A percentile compares a stretch with the other conserved stretches of the same genome.
Evolutionary conservation across 2,888 invertebrate genomes (phyloP).

Genomic region (Philonicus albiceps): DNA sequence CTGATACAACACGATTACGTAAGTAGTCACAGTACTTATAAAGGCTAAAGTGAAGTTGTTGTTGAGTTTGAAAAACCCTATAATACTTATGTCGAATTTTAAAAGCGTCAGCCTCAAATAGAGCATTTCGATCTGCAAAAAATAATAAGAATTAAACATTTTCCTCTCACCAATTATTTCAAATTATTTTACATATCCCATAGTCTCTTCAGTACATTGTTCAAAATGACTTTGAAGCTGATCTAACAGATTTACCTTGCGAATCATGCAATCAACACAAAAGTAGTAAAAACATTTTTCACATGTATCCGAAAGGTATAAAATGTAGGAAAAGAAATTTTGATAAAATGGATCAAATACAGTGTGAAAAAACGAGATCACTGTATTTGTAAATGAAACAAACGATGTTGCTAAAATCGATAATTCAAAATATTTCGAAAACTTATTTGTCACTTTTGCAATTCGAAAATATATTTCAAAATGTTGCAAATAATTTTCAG

Average conservation of each 20-base stretch:
- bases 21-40: neutral
- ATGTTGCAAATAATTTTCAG: neutral
- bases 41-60: neutral
- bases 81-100: neutral
- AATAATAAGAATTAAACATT: neutral
- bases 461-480: neutral
- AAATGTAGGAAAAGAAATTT: neutral
- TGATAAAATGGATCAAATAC: neutral
- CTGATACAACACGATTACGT: neutral
- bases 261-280: neutral
- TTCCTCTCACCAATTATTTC: neutral
- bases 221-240: neutral
- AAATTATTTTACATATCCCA: neutral
- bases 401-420: neutral
- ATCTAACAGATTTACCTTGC: neutral
- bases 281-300: neutral
- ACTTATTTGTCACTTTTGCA: neutral
- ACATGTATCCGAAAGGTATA: neutral
- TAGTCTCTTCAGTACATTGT: neutral
- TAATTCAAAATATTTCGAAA: neutral
- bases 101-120: neutral
- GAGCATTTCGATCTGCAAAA: neutral
- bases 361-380: neutral
- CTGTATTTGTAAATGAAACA: neutral
- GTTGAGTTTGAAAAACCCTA: neutral